phyloP scores from a whole-genome alignment of 2,113 vertebrate genomes.

The Calidris pugnax region DNA sequence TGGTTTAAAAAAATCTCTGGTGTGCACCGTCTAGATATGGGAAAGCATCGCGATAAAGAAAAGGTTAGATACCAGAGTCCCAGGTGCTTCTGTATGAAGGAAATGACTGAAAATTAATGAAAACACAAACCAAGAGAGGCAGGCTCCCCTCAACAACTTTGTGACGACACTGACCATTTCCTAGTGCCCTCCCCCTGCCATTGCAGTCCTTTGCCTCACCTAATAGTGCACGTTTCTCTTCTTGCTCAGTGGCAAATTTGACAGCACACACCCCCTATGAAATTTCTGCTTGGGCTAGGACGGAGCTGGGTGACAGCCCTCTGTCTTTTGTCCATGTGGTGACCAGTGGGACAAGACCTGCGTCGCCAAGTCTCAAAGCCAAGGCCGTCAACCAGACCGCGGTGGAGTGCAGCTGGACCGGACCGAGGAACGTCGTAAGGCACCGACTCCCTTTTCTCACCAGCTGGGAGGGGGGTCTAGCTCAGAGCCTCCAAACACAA shows the following conservation, averaged over 20 bases:
- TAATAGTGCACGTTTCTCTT: neutral
- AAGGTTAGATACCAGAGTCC: neutral
- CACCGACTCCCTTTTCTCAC: neutral
- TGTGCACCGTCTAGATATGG: neutral
- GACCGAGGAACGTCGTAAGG: slow-evolving; percentile 78
- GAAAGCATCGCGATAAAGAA: neutral
- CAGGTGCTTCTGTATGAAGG: neutral
- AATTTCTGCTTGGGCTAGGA: slow-evolving; percentile 92
- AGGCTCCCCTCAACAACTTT: neutral
- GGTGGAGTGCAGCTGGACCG: slow-evolving; percentile 91
- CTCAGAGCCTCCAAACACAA: neutral
- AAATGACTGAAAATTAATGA: neutral
- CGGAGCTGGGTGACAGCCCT: slow-evolving; percentile 89
- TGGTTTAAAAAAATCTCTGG: neutral
- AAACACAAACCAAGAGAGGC: neutral
- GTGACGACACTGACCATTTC: neutral
- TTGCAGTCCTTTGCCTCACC: neutral
- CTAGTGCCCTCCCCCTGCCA: neutral
- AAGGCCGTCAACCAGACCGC: slow-evolving; percentile 90
- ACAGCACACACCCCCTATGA: slow-evolving; percentile 91
- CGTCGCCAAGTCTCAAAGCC: slow-evolving; percentile 85
- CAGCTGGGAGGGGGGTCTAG: neutral
- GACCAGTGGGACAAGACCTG: slow-evolving; percentile 82
- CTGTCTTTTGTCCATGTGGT: slow-evolving; percentile 83
- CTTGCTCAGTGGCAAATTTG: slow-evolving; percentile 83